Base-by-base conservation (phyloP, 2,888 invertebrate species). In the Scrobipalpa atriplicella region DNA sequence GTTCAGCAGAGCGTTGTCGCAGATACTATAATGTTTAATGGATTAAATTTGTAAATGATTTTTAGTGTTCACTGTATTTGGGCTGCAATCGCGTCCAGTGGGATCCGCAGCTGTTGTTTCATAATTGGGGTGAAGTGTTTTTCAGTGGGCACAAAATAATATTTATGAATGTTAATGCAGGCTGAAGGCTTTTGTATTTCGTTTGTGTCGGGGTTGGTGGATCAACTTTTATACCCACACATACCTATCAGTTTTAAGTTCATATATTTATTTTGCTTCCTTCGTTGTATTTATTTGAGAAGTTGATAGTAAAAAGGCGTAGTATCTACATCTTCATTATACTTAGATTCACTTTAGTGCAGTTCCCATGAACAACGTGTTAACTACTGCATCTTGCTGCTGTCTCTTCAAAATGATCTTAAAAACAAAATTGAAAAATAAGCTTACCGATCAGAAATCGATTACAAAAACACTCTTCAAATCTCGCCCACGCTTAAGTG, bases 11-110 rank as follows among this genome's bases (percentile, higher is more conserved):
- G 58, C 58, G 16, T 58, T 38, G 18, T 58, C n/a, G 13, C 38
- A 29, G 58, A 58, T 38, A 58, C 29, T 21, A 56, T 21, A 56
- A 56, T 56, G 58, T 38, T 58, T 38, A 58, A 58, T 58, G 62
- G 62, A 62, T 62, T 62, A 62, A 62, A 62, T 43, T 47, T 47
- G 62, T 62, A 47, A 62, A 62, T 62, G 47, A 62, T 62, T 62
- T 62, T 47, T 62, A n/a, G 7, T 21, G 43, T 62, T 11, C 11
- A 47, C 47, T 10, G n/a, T 47, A 47, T 56, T 56, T 56, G 54
- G 54, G 54, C 21, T 21, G 21, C 54, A 56, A 10, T 13, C 54
- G 54, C 54, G 21, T 10, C 54, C 54, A 21, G 54, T 56, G 54
- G 54, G 54, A 21, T 56, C 29, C 13, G 29, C 54, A 56, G 54